Evolutionary conservation across 2,797 vertebrate species (phyloP).

Genomic region (Megalops cyprinoides): DNA sequence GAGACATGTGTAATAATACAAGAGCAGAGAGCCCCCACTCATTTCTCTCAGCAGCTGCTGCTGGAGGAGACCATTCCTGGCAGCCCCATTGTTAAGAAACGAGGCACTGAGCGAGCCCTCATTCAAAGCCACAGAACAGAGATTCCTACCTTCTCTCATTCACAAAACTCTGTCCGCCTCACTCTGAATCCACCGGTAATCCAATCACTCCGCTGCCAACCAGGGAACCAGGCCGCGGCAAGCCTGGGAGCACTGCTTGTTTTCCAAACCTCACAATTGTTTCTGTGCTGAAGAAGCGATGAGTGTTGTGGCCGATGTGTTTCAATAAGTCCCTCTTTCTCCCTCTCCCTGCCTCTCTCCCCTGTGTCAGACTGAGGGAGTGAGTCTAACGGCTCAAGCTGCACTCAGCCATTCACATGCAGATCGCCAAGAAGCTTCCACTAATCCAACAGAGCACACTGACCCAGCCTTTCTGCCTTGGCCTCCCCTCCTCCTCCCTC

Average conservation of each 20-base stretch:
- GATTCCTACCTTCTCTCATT: slow-evolving; percentile 75
- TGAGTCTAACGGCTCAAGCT: slow-evolving; percentile 58
- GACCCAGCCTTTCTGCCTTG: slow-evolving; percentile 32
- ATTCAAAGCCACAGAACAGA: slow-evolving; percentile 36
- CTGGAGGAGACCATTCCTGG: slow-evolving; percentile 61
- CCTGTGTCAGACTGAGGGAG: slow-evolving; percentile 4
- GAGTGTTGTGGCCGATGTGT: slow-evolving; percentile 33
- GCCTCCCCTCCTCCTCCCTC: slow-evolving; percentile 33
- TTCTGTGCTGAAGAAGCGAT: slow-evolving; percentile 3
- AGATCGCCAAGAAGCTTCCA: slow-evolving; percentile 76
- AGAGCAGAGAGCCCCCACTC: slow-evolving; percentile 30
- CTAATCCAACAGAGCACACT: slow-evolving; percentile 69
- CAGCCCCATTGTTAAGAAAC: slow-evolving; percentile 64
- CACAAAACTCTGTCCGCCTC: slow-evolving; percentile 47
- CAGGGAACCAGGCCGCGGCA: background rate
- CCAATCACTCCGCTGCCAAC: slow-evolving; percentile 3
- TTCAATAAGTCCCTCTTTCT: slow-evolving; percentile 21
- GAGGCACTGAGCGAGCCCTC: slow-evolving; percentile 42
- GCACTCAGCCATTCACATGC: slow-evolving; percentile 76
- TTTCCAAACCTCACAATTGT: background rate
- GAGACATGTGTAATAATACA: too few species aligned
- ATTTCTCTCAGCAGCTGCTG: slow-evolving; percentile 42
- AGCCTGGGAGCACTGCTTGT: background rate
- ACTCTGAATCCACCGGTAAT: slow-evolving; percentile 26
- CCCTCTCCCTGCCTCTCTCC: slow-evolving; percentile 5